Evolutionary conservation across 2,888 invertebrate species (phyloP).

Genomic region (Melanophora roralis): DNA sequence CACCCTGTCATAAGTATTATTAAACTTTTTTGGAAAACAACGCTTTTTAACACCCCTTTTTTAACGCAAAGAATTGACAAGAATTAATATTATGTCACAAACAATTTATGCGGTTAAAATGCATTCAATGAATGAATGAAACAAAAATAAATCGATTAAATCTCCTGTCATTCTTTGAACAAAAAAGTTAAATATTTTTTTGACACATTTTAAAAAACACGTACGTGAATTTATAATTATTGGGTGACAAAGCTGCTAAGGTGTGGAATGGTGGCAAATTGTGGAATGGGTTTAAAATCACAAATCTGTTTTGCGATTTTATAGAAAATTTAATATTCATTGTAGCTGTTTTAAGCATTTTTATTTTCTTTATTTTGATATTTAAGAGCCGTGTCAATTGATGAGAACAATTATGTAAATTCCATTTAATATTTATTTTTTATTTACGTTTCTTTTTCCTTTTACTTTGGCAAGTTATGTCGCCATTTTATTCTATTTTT

Average conservation of each 20-base stretch:
- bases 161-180: conserved; percentile 69
- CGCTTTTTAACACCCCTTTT: not conserved
- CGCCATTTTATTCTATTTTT: conserved; percentile 50
- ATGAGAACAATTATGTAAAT: conserved; percentile 60
- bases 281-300: not conserved
- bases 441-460: not conserved
- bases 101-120: conserved; percentile 37
- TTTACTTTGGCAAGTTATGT: conserved; percentile 11
- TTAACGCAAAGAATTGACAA: not conserved
- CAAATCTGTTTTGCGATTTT: not conserved
- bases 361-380: not conserved
- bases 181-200: conserved; percentile 65
- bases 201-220: conserved; percentile 68
- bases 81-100: conserved; percentile 51
- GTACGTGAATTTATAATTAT: conserved; percentile 50
- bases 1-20: no score
- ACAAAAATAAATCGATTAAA: conserved; percentile 72
- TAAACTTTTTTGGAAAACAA: not conserved
- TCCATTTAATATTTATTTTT: conserved; percentile 40
- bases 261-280: not conserved
- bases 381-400: conserved; percentile 28
- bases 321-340: not conserved
- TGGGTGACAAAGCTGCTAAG: not conserved
- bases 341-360: not conserved
- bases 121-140: conserved; percentile 42